Conservation (phyloP, 2,113 vertebrate genomes). For the Gyps fulvus region DNA sequence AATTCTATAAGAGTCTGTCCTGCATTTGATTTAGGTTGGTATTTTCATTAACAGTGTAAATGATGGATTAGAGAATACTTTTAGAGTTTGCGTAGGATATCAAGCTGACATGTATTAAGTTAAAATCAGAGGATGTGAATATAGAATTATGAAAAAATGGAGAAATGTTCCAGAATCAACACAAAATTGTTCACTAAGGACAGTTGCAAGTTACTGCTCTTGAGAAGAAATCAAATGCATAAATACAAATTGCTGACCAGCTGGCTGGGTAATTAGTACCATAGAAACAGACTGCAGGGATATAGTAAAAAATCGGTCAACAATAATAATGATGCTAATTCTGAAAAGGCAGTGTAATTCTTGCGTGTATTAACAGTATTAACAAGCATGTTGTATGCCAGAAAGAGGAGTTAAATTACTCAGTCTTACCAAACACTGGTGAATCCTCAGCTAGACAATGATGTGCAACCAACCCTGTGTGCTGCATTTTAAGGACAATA, state of each 20-base stretch:
- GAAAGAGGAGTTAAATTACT: neutral
- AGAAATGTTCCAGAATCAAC: neutral
- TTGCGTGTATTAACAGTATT: neutral
- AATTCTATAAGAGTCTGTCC: neutral
- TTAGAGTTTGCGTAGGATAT: neutral
- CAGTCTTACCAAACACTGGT: neutral
- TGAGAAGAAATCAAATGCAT: neutral
- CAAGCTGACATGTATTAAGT: neutral
- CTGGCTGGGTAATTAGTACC: neutral
- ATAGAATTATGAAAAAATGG: neutral
- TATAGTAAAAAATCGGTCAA: neutral
- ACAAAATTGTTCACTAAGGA: neutral
- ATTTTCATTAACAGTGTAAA: neutral
- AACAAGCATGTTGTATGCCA: neutral
- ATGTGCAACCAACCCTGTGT: neutral
- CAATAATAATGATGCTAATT: neutral
- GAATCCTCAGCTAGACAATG: neutral
- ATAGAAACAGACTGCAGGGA: neutral
- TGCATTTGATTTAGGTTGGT: constrained; percentile 1
- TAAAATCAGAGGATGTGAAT: neutral
- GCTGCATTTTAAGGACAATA: neutral
- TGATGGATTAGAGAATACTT: neutral
- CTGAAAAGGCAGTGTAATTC: neutral
- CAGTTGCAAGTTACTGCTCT: neutral
- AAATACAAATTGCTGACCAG: neutral